A percentile compares a stretch with the other conserved stretches of the same genome.
phyloP scores from a whole-genome alignment of 2,888 invertebrate genomes.

The Microctonus hyperodae region DNA sequence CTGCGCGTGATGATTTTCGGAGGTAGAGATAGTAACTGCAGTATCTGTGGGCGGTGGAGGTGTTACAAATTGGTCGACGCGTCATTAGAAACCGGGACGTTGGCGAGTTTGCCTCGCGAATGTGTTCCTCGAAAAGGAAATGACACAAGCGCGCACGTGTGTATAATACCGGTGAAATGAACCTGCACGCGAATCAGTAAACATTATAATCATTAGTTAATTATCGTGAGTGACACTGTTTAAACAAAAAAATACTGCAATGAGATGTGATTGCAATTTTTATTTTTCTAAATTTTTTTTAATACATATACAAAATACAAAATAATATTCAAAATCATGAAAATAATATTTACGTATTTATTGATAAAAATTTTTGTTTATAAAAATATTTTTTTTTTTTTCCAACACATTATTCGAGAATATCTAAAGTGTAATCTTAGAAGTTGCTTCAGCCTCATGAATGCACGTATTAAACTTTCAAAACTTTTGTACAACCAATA shows the following conservation, averaged over 20 bases:
- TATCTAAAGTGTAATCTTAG: neutral
- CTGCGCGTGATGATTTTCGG: conserved; percentile 14
- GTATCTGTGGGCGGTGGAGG: conserved; percentile 15
- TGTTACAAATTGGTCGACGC: conserved; percentile 42
- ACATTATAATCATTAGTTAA: neutral
- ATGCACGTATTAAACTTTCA: neutral
- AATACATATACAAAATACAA: too few relatives aligned
- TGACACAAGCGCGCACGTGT: conserved; percentile 7
- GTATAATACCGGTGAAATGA: neutral
- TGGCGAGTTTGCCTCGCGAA: conserved; percentile 53
- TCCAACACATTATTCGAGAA: neutral
- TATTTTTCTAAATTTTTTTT: too few relatives aligned
- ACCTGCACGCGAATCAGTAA: neutral
- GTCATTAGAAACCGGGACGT: conserved; percentile 57
- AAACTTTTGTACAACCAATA: neutral
- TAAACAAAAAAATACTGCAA: too few relatives aligned
- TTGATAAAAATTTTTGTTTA: too few relatives aligned
- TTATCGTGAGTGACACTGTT: too few relatives aligned
- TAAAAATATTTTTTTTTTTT: too few relatives aligned
- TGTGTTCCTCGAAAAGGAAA: conserved; percentile 29
- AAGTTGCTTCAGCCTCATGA: neutral
- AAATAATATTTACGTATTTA: too few relatives aligned
- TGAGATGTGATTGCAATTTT: too few relatives aligned
- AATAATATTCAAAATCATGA: too few relatives aligned
- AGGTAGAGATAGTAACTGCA: conserved; percentile 18